phyloP scores from a whole-genome alignment of 2,797 vertebrate species.

The Coranthus polyacanthus region DNA sequence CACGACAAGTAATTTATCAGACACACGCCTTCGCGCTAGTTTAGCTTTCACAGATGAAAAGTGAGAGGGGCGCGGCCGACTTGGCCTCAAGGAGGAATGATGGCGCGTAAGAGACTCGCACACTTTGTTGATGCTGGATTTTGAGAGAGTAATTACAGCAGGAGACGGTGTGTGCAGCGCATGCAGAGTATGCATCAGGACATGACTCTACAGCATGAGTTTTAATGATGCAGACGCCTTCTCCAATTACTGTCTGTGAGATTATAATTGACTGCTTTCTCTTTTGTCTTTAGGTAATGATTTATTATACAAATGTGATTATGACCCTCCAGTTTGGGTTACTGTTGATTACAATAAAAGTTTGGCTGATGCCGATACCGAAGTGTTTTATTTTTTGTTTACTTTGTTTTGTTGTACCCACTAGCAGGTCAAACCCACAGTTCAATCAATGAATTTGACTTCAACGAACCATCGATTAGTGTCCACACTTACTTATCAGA shows the following conservation, averaged over 20 bases:
- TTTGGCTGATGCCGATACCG: no score
- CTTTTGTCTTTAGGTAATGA: not conserved
- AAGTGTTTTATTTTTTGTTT: no score
- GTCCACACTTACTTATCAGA: no score
- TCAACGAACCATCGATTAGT: no score
- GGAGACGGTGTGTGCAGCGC: slow-evolving; percentile 1
- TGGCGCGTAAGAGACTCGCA: slow-evolving; percentile 38
- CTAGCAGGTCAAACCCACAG: no score
- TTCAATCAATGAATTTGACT: no score
- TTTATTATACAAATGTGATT: not conserved
- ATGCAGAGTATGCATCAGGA: slow-evolving; percentile 36
- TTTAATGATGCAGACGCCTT: slow-evolving; percentile 29
- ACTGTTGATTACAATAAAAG: slow-evolving; percentile 3
- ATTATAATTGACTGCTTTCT: slow-evolving; percentile 10
- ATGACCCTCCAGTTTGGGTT: not conserved
- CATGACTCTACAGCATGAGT: slow-evolving; percentile 25
- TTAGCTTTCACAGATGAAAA: slow-evolving; percentile 42
- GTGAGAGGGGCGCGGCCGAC: slow-evolving; percentile 46
- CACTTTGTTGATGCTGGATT: slow-evolving; percentile 57
- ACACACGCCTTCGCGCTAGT: slow-evolving; percentile 5
- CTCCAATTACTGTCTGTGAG: slow-evolving; percentile 8
- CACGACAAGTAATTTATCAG: slow-evolving; percentile 59
- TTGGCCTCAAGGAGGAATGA: slow-evolving; percentile 40
- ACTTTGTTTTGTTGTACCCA: no score
- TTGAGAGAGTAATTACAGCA: slow-evolving; percentile 19